A percentile compares a stretch with the other conserved stretches of the same genome.
phyloP scores from a whole-genome alignment of 2,113 vertebrate genomes.

The Silurus glanis region DNA sequence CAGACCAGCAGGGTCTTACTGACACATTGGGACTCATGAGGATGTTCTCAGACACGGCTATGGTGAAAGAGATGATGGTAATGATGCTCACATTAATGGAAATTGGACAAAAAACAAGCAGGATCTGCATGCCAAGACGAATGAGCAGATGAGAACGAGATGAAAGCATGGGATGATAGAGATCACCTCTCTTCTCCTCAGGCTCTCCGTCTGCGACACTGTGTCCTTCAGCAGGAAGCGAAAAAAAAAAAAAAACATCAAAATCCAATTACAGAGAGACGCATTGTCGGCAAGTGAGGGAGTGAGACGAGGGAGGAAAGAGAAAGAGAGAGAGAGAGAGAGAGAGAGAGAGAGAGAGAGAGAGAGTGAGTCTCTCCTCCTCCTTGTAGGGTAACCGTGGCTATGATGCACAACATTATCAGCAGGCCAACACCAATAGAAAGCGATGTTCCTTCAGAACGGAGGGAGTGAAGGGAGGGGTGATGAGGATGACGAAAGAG shows the following conservation, averaged over 20 bases:
- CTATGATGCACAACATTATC: slow-evolving; percentile 30
- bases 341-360: neutral
- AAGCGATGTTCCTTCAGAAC: slow-evolving; percentile 11
- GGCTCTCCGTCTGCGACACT: slow-evolving; percentile 25
- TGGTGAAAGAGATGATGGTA: neutral
- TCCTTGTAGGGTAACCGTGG: slow-evolving; percentile 24
- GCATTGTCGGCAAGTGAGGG: slow-evolving; percentile 9
- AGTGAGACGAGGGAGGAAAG: neutral
- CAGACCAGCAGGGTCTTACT: neutral
- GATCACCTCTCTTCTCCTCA: slow-evolving; percentile 43
- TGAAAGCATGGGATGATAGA: slow-evolving; percentile 12
- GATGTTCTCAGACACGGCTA: neutral
- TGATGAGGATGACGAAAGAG: slow-evolving; percentile 5
- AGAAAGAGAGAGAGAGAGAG: slow-evolving; percentile 10
- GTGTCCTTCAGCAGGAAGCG: slow-evolving; percentile 33
- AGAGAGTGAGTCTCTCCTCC: slow-evolving; percentile 35
- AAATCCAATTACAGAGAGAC: neutral
- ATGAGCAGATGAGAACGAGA: slow-evolving; percentile 15
- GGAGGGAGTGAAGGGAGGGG: slow-evolving; percentile 36
- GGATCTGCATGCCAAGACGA: neutral
- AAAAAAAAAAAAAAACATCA: slow-evolving; percentile 13
- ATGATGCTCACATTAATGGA: neutral
- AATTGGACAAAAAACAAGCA: neutral
- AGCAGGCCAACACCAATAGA: slow-evolving; percentile 47
- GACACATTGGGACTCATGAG: neutral